Base-by-base conservation (phyloP, 2,797 vertebrate genomes). In the Enteromius unitaeniatus region DNA sequence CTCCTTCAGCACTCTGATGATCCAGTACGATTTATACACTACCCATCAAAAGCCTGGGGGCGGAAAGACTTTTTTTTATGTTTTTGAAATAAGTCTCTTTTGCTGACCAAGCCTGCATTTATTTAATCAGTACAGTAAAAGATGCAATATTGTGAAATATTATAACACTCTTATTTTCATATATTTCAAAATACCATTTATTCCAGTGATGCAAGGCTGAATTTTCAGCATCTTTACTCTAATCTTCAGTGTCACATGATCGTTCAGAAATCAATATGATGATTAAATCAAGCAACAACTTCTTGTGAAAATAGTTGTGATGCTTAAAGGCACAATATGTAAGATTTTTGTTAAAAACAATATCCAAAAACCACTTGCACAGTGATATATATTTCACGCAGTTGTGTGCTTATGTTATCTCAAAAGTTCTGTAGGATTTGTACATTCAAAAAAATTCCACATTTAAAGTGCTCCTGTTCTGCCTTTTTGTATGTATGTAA, bases 1-100 rank as follows among this genome's bases (percentile, higher is more conserved):
- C 78, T 85, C 42, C 58, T 70, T 86, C 79, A 86, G 79, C 42
- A 83, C 58, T 60, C 37, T 26, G 70, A 78, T 78, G 70, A 82
- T 75, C 49, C 72, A 34, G 28, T 7, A n/a, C 40, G 34, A 58
- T 55, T 75, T 10, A 55, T 40, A 40, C 51, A 75, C 8, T 23
- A 17, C 11, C 4, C 1, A 17, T 76, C 13, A 42, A 40, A 76
- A 58, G 31, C 19, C 19, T 73, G 17, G 7, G 70, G 7, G 49
- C 14, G 1, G 6, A 15, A 28, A 8, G 3, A 64, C 11, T 3
- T 21, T 31, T 49, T 10, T 31, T 31, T 6, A 17, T 11, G 21
- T 14, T 72, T 47, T 70, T 49, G 0, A 42, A 69, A 69, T 42
- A 69, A 45, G 10, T 72, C 14, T 47, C 23, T 26, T 9, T 10